Evolutionary conservation across 2,888 invertebrate species (phyloP), one percentile per base, ranked within the genome.

Genomic region (Sialis fuliginosa): DNA sequence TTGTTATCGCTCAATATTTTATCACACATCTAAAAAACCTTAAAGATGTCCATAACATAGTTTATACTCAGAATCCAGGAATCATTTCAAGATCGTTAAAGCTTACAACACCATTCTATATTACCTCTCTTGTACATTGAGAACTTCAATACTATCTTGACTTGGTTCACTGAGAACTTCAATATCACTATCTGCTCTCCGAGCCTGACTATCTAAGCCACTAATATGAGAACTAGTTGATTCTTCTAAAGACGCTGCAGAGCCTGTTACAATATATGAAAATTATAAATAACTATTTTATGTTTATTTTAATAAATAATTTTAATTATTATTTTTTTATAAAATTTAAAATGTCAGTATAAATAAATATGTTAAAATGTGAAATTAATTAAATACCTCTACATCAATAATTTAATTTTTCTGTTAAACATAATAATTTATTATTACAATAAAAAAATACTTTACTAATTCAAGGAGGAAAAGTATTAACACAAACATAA

Each of bases 151-250:
- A 56, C 79, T 80, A 54, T 78, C 78, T 57, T 77, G 76, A 61
- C 80, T 81, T 9, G 79, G 79, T 63, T 80, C 79, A 50, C 78
- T 79, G 30, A 81, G 67, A 40, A 81, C 69, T 54, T 81, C 79
- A 50, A 81, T 75, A 55, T 81, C 81, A 60, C 81, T 81, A 54
- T 77, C 78, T 50, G 65, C 66, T 49, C 62, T 63, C 45, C 59
- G 61, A 47, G 60, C 59, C n/a, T 62, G 58, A 50, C 65, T 66
- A 34, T 66, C 66, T 33, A 62, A 63, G 6, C 63, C 59, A 44
- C 64, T 65, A 51, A 62, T 62, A 58, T 65, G 65, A 9, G 66
- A 66, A 50, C 49, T 47, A 37, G 34, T 47, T 47, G 65, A 61
- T 49, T 64, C 66, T 50, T 65, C 65, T 39, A 68, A 55, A 5